These are phyloP conservation scores for Oryzias melastigma DNA, from an alignment of 2,113 vertebrate species.

Conservation along the genomic window DNA sequence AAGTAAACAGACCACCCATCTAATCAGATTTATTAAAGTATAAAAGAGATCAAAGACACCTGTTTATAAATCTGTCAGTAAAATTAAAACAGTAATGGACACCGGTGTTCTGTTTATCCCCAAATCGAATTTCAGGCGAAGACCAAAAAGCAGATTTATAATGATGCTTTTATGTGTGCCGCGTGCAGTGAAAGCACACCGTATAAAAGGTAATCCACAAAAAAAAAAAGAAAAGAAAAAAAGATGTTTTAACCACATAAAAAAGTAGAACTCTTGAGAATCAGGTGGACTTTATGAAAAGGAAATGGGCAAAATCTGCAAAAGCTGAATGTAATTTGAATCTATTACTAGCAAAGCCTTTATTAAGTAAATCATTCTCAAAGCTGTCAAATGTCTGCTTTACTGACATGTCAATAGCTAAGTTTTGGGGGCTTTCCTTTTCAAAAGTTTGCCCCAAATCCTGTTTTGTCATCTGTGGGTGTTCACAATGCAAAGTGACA, in stretches of 20 bases:
- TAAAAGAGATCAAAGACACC: constrained; percentile 67
- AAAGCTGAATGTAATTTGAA: background rate
- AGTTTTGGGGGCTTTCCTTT: constrained; percentile 28
- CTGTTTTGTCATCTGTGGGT: constrained; percentile 14
- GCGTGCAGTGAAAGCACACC: constrained; percentile 43
- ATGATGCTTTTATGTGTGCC: constrained; percentile 50
- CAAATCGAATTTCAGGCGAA: constrained; percentile 58
- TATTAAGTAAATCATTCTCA: constrained; percentile 2
- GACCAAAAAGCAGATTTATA: constrained; percentile 52
- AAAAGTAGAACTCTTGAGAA: background rate
- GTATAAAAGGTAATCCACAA: constrained; percentile 32
- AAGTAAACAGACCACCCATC: constrained; percentile 52
- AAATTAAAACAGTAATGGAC: constrained; percentile 65
- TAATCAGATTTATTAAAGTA: constrained; percentile 65
- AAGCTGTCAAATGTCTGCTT: background rate
- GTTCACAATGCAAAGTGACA: constrained; percentile 53
- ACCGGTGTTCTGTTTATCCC: constrained; percentile 67
- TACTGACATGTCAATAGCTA: too few species aligned
- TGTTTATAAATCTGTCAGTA: constrained; percentile 68
- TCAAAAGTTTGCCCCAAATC: constrained; percentile 45
- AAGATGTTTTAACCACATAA: background rate
- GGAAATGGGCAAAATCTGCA: background rate
- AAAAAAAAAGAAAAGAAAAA: background rate
- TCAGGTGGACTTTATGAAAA: background rate
- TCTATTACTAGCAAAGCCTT: constrained; percentile 3